phyloP scores from a whole-genome alignment of 2,797 vertebrate genomes.

The Takifugu rubripes region DNA sequence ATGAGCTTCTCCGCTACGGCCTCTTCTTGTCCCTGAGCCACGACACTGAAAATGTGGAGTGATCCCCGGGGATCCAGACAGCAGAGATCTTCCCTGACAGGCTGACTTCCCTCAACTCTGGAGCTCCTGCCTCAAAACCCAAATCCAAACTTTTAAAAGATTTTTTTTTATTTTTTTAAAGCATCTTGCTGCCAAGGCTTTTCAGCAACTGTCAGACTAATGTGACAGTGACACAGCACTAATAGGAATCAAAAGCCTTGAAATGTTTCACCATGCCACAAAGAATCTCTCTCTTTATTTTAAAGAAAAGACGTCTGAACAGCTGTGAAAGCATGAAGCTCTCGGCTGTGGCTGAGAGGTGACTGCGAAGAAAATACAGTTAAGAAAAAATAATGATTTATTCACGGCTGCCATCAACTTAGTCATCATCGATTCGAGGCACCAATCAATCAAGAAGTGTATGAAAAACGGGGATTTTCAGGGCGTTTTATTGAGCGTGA shows the following conservation, averaged over 20 bases:
- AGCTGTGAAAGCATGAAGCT: conserved; percentile 24
- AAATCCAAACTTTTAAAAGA: conserved; percentile 62
- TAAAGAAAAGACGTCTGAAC: conserved; percentile 10
- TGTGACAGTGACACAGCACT: conserved; percentile 68
- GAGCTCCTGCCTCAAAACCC: conserved; percentile 61
- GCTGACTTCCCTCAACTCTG: conserved; percentile 66
- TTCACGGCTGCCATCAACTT: conserved; percentile 4
- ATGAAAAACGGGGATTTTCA: not conserved
- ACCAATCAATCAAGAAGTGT: too few species aligned
- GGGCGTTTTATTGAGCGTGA: too few species aligned
- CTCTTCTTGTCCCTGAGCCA: conserved; percentile 63
- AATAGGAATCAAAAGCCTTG: conserved; percentile 61
- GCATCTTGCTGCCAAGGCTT: conserved; percentile 58
- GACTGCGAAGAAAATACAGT: conserved; percentile 23
- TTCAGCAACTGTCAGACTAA: conserved; percentile 65
- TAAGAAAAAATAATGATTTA: conserved; percentile 26
- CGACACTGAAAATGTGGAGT: conserved; percentile 62
- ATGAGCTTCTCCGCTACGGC: conserved; percentile 54
- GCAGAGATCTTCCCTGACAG: conserved; percentile 75
- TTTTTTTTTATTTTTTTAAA: conserved; percentile 52
- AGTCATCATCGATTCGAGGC: too few species aligned
- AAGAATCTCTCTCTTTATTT: conserved; percentile 26
- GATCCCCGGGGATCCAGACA: conserved; percentile 69
- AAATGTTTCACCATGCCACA: conserved; percentile 56
- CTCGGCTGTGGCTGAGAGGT: conserved; percentile 36